These are phyloP conservation scores for Tympanoctomys barrerae DNA, from an alignment of 2,797 vertebrate genomes.

Conservation along the genomic window DNA sequence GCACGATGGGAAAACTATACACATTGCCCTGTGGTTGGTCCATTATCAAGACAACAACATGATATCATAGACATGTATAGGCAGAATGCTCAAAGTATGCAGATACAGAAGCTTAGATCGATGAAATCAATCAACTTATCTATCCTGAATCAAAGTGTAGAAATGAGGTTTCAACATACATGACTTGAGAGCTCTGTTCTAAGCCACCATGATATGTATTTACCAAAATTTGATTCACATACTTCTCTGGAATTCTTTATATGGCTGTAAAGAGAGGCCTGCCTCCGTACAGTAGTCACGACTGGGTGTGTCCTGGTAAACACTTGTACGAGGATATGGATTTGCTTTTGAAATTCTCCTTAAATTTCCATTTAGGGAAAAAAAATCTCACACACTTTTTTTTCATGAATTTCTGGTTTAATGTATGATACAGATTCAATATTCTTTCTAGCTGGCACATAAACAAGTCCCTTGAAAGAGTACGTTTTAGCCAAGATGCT, in stretches of 20 bases:
- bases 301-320: background rate
- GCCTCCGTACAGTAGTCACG: background rate
- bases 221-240: background rate
- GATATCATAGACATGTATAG: background rate
- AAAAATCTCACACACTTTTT: background rate
- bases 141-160: background rate
- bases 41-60: background rate
- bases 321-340: background rate
- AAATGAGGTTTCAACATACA: background rate
- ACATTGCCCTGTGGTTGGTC: background rate
- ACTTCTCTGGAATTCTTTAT: background rate
- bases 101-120: background rate
- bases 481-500: slow-evolving; percentile 45
- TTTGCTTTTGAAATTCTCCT: background rate
- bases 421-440: slow-evolving; percentile 53
- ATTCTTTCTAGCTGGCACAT: background rate
- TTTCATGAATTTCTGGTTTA: slow-evolving; percentile 59
- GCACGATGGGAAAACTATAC: background rate
- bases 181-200: background rate
- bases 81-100: background rate
- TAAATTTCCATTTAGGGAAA: slow-evolving; percentile 37
- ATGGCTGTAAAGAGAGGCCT: background rate
- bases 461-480: slow-evolving; percentile 63
- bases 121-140: background rate
- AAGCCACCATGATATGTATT: background rate